phyloP scores from a whole-genome alignment of 2,797 vertebrate species.

The Echiichthys vipera region DNA sequence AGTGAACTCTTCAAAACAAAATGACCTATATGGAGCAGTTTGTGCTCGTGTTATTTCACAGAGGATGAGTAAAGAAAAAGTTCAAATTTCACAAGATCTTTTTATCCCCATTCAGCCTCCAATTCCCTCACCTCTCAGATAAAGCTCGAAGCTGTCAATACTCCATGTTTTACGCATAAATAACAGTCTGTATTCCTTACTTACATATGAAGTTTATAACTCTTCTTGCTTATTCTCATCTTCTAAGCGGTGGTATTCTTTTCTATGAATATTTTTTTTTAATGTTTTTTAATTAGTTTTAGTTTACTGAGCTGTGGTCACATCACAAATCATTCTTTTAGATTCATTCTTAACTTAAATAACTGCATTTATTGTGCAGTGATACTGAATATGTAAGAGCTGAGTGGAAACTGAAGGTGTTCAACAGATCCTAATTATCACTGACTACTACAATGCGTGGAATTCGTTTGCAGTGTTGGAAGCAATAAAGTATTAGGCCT shows the following conservation, averaged over 20 bases:
- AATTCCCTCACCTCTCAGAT: slow-evolving; percentile 46
- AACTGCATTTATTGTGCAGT: slow-evolving; percentile 51
- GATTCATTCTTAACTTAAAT: no score
- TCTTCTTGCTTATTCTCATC: slow-evolving; percentile 38
- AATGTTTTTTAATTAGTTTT: slow-evolving; percentile 56
- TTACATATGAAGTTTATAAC: slow-evolving; percentile 17
- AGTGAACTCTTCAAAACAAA: slow-evolving; percentile 75
- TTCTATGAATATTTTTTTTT: slow-evolving; percentile 64
- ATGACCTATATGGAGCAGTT: slow-evolving; percentile 68
- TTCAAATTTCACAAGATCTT: slow-evolving; percentile 60
- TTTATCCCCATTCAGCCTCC: slow-evolving; percentile 53
- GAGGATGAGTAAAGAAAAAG: slow-evolving; percentile 75
- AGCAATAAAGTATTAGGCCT: slow-evolving; percentile 68
- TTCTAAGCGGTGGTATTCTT: slow-evolving; percentile 36
- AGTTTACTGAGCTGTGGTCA: slow-evolving; percentile 56
- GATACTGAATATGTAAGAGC: slow-evolving; percentile 65
- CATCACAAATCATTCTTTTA: slow-evolving; percentile 53
- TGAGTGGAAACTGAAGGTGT: slow-evolving; percentile 67
- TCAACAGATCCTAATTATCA: slow-evolving; percentile 73
- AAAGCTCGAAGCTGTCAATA: slow-evolving; percentile 52
- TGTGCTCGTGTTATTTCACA: slow-evolving; percentile 75
- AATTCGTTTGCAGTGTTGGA: slow-evolving; percentile 79
- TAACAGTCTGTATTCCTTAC: slow-evolving; percentile 13
- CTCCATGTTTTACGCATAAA: slow-evolving; percentile 32
- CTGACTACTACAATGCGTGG: slow-evolving; percentile 75